Evolutionary conservation across 2,113 vertebrate species (phyloP).

Genomic region (Chiloscyllium plagiosum): DNA sequence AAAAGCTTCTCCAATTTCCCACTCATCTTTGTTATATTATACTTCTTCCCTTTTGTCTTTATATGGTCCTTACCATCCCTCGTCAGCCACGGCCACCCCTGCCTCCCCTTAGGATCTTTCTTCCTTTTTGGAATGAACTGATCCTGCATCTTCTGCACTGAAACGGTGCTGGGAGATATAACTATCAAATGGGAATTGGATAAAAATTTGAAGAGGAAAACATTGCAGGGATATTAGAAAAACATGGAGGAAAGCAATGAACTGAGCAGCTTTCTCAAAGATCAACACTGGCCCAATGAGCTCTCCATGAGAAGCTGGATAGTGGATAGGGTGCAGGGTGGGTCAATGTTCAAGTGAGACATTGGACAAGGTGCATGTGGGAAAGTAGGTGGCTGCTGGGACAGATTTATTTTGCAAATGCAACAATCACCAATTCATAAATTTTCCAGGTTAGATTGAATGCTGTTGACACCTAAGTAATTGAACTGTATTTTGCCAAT

Average conservation of each 20-base stretch:
- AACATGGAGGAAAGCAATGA: neutral
- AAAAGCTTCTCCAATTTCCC: too few relatives aligned
- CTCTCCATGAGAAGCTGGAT: neutral
- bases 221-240: neutral
- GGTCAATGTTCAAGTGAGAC: neutral
- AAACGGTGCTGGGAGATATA: neutral
- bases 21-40: too few relatives aligned
- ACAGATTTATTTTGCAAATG: neutral
- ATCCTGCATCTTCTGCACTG: too few relatives aligned
- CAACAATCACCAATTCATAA: conserved; percentile 11
- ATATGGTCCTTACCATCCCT: too few relatives aligned
- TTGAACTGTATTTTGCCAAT: conserved; percentile 24
- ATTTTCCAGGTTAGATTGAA: neutral
- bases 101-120: too few relatives aligned
- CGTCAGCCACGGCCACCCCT: too few relatives aligned
- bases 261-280: neutral
- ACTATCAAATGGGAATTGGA: neutral
- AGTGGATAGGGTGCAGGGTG: neutral
- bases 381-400: neutral
- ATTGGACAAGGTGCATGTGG: neutral
- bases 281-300: neutral
- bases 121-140: too few relatives aligned
- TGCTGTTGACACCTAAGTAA: conserved; percentile 30
- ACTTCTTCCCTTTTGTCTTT: too few relatives aligned
- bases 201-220: neutral